Base-by-base conservation (phyloP, 2,888 invertebrate genomes). In the Lithophane leautieri region DNA sequence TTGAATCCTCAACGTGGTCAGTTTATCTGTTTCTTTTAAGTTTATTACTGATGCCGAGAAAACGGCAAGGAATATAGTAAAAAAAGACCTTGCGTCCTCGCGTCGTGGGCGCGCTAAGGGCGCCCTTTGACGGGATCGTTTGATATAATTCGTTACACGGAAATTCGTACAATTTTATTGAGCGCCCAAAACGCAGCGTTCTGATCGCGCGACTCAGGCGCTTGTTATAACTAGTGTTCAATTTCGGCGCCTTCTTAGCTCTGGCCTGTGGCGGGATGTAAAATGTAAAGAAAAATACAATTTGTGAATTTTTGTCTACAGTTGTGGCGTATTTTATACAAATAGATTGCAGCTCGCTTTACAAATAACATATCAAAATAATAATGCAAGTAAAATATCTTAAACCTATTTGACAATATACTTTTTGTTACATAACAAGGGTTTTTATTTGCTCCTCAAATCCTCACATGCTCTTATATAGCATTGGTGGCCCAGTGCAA, bases 281-380 rank as follows among this genome's bases (percentile, higher is more conserved):
- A n/a, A 72, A 72, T 54, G 2, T 63, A 40, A n/a, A 70, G 16
- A 25, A 19, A 11, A 50, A 25, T 22, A 34, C 1, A 22, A 54
- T 25, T 44, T 34, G 11, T 54, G 9, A 4, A 40, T 47, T 22
- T 56, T 60, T 52, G 42, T 34, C 9, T 44, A 22, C 16, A 4
- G 9, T 12, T 8, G 19, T 73, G 11, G 11, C n/a, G 14, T n/a
- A 54, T 56, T 74, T 60, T 67, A 16, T n/a, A 42, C 19, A 28
- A 42, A 67, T 58, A 66, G 8, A 42, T 50, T 34, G 58, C 68
- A 75, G 60, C 25, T 76, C 25, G 22, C 16, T 60, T 34, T 42
- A 61, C 34, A 28, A 60, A 68, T 76, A 68, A 52, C 76, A 76
- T 75, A 76, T 68, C 75, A 76, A 44, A 50, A 60, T 75, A 52